Base-by-base conservation (phyloP, 2,113 vertebrate species). In the Tauraco erythrolophus region DNA sequence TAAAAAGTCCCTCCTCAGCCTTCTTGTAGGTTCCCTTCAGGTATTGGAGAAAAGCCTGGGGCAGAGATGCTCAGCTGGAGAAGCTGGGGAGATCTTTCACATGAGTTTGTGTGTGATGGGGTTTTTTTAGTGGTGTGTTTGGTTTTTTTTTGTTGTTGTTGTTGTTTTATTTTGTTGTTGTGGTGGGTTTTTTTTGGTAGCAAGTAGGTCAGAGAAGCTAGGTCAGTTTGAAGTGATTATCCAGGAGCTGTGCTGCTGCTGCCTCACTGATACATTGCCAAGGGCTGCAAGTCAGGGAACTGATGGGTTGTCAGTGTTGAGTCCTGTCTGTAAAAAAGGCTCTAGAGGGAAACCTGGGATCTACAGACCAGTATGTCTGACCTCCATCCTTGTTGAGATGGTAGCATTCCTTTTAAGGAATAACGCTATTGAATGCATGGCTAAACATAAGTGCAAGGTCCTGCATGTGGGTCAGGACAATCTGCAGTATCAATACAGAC, bases 341-440 rank as follows among this genome's bases (percentile, higher is more conserved):
- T 80, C 25, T 28, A 11, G 22, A 54, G 39, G 5, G 4, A 21
- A 54, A 70, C 19, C 14, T 53, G 35, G 25, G 17, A 37, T 19
- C 37, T 92, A 24, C 48, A 48, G 54, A 62, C 3, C 43, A 30
- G 37, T 22, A n/a, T 69, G 58, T 48, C 58, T 88, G 19, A 25
- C 22, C 15, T 70, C 39, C 18, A 45, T 15, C 14, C 14, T 56
- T 46, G 12, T 12, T 28, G 30, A 82, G 31, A 18, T 46, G 22
- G 11, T 75, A 60, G 17, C 14, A 46, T 24, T 14, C 8, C 8
- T 68, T 75, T 79, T 19, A 70, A 75, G 61, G 51, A 56, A 19
- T 35, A 56, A 51, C 7, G 18, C 18, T 31, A 4, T 31, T 64
- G 7, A 33, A 8, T 1, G 9, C 0, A 0, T 8, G 17, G 18